Evolutionary conservation across 1,140 invertebrate species (phyloP), one percentile per base, ranked within the genome.

Genomic region (Drosophila sproati): DNA sequence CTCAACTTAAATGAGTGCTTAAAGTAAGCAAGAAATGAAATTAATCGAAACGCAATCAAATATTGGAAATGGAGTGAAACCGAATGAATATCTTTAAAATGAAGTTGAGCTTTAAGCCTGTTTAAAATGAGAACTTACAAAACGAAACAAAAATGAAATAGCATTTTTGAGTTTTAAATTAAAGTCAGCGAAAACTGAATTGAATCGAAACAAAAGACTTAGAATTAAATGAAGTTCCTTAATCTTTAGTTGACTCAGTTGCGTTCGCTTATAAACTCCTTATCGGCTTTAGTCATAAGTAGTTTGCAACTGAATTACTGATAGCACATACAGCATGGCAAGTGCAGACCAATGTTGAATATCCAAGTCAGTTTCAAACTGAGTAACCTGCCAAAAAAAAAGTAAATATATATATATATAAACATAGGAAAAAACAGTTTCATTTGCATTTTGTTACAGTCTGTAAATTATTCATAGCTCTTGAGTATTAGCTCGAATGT

Each of bases 381-480:
- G 31, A 12, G 12, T 52, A 52, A n/a, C 10, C 50, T 34, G 50
- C 4, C 20, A 41, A 57, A 57, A 43, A 43, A 43, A 10, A 41
- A 20, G 5, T 34, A 56, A 41, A 20, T 20, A 20, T 20, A 20
- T 20, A 20, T 20, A 20, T 20, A 20, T 20, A 20, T 20, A 20
- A 20, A 20, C 20, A 20, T 20, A 39, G 8, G 34, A n/a, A 39
- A 39, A 39, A 55, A 35, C 20, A 48, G 29, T 34, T 60, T 60
- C 57, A 48, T 60, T 60, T 60, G 57, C 57, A 60, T 60, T 60
- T 60, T 48, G 57, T 60, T 60, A 47, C 57, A 47, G 43, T 43
- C 31, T 12, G 43, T 62, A 67, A 71, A 59, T 63, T 75, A 75
- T 75, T 70, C 73, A 75, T 75, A 45, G 12, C 67, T 59, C 60